Evolutionary conservation across 1,140 invertebrate species (phyloP).

Genomic region (Fopius arisanus): DNA sequence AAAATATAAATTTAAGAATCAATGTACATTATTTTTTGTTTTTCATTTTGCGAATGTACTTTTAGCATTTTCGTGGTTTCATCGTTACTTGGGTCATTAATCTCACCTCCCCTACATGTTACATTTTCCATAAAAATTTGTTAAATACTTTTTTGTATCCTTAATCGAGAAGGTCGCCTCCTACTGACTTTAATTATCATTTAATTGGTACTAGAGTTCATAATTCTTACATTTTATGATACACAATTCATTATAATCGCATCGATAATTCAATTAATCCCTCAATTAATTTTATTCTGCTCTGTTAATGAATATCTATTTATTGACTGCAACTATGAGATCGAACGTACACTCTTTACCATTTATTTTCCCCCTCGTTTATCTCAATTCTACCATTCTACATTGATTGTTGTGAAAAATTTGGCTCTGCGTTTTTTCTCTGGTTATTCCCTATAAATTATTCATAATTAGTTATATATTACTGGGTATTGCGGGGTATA

Average conservation of each 20-base stretch:
- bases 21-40: constrained; percentile 46
- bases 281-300: background rate
- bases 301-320: constrained; percentile 21
- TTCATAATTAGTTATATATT: background rate
- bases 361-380: constrained; percentile 11
- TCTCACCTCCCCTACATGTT: background rate
- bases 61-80: background rate
- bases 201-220: constrained; percentile 13
- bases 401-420: constrained; percentile 21
- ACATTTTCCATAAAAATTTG: constrained; percentile 2
- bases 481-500: background rate
- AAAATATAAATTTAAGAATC: constrained; percentile 60
- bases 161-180: background rate
- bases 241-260: constrained; percentile 3
- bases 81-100: background rate
- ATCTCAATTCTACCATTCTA: constrained; percentile 8
- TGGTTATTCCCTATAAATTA: background rate
- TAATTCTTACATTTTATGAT: constrained; percentile 11
- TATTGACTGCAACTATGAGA: constrained; percentile 36
- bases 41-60: constrained; percentile 4
- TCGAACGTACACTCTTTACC: constrained; percentile 3
- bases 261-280: constrained; percentile 10
- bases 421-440: constrained; percentile 4
- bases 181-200: background rate
- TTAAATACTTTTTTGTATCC: background rate